Evolutionary conservation across 2,113 vertebrate species (phyloP).

Genomic region (Dendrocopos noguchii): DNA sequence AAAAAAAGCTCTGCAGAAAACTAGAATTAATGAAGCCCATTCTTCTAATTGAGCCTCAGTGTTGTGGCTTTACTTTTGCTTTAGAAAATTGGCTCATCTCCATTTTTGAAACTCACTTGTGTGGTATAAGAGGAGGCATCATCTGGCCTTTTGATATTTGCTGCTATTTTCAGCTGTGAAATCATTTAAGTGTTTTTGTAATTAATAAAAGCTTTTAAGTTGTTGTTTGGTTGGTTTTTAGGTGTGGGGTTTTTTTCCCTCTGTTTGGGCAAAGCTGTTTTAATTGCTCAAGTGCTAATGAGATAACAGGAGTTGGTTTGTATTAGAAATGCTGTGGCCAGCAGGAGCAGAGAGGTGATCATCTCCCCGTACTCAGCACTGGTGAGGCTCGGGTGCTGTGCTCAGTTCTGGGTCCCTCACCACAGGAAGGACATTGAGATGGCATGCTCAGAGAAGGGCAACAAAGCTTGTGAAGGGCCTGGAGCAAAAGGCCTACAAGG

Average conservation of each 20-base stretch:
- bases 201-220: conserved; percentile 15
- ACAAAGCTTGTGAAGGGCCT: no score
- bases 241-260: not conserved
- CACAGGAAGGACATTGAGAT: no score
- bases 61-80: not conserved
- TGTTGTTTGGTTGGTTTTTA: not conserved
- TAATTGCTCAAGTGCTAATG: not conserved
- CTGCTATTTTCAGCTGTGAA: conserved; percentile 36
- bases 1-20: conserved; percentile 34
- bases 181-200: conserved; percentile 32
- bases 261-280: not conserved
- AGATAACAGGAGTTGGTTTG: not conserved
- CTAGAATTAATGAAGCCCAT: conserved; percentile 43
- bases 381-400: no score
- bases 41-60: not conserved
- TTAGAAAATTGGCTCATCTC: conserved; percentile 6
- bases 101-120: not conserved
- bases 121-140: not conserved
- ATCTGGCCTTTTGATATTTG: conserved; percentile 28
- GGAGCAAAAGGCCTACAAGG: no score
- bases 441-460: no score
- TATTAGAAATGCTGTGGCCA: no score
- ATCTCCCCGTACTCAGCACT: no score
- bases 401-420: no score
- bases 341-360: no score